Evolutionary conservation across 2,888 invertebrate species (phyloP).

Genomic region (Cacoxenus indagator): DNA sequence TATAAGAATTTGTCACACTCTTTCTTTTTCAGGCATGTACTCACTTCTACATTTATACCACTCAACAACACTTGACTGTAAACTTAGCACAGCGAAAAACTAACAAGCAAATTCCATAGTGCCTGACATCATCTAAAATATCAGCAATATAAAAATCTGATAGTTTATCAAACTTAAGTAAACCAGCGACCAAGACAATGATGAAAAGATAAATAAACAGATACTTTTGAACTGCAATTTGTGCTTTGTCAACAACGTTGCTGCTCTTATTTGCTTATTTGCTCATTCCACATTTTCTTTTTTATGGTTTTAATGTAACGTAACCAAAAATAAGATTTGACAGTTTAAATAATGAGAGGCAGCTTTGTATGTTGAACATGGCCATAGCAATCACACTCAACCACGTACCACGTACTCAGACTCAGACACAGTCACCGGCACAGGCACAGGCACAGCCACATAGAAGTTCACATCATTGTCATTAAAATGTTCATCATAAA

Average conservation of each 20-base stretch:
- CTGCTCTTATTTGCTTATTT: too few species aligned
- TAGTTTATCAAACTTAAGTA: background rate
- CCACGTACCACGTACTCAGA: too few species aligned
- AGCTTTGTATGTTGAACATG: background rate
- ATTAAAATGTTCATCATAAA: background rate
- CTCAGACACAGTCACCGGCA: background rate
- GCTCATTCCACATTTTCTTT: too few species aligned
- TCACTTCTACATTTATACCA: too few species aligned
- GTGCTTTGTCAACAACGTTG: background rate
- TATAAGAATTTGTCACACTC: too few species aligned
- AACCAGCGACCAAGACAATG: background rate
- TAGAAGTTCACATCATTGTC: background rate
- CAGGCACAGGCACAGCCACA: background rate
- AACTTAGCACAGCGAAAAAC: too few species aligned
- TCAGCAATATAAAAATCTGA: background rate
- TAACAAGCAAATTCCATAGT: too few species aligned
- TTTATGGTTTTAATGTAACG: background rate
- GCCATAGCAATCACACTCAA: background rate
- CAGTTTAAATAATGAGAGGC: background rate
- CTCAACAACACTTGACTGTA: too few species aligned
- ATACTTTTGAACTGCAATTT: background rate
- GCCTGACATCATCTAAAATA: background rate
- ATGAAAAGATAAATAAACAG: background rate
- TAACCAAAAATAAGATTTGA: constrained; percentile 5
- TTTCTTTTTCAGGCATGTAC: too few species aligned